Evolutionary conservation across 1,140 invertebrate species (phyloP), one percentile per base, ranked within the genome.

Genomic region (Eufriesea mexicana): DNA sequence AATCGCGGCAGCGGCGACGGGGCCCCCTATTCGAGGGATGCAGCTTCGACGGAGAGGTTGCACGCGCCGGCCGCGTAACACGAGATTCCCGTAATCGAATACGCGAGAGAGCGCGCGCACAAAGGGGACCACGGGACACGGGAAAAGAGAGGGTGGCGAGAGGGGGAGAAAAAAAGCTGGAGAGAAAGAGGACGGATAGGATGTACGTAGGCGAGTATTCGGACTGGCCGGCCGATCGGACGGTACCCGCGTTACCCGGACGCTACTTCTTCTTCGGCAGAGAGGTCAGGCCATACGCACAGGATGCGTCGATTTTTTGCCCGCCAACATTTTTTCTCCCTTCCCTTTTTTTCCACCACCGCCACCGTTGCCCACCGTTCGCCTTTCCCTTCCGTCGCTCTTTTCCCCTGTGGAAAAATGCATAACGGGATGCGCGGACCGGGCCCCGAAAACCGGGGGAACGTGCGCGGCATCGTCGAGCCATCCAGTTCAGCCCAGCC

Each of bases 1-100:
- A 84, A 85, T 61, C 35, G n/a, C 14, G 25, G 51, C 59, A 10
- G 57, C 59, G 61, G 75, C 35, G 70, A 62, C 57, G 62, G 54
- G 66, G 42, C 23, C 14, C 20, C 23, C 61, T 57, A 16, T 57
- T 61, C 64, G 51, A 78, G 68, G 72, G 68, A 49, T 79, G 78
- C 83, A 81, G 59, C 54, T n/a, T 45, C 42, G 73, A 64, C 70
- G 70, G 71, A 70, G 75, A 79, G 72, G 86, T 70, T 84, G 87
- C 84, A 82, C 81, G 86, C 84, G 89, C 82, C 59, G 51, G 73
- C 84, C 82, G 85, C 80, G 92, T 91, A 93, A 93, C 85, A 90
- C 86, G 91, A 89, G 88, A 93, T 87, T 86, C 87, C 78, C 87
- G 92, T 93, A 93, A 93, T 92, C 91, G 91, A 92, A 93, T 93